Percentiles rank a stretch among this genome's conserved stretches.
phyloP scores from a whole-genome alignment of 1,140 invertebrate genomes.

The Mizuhopecten yessoensis region DNA sequence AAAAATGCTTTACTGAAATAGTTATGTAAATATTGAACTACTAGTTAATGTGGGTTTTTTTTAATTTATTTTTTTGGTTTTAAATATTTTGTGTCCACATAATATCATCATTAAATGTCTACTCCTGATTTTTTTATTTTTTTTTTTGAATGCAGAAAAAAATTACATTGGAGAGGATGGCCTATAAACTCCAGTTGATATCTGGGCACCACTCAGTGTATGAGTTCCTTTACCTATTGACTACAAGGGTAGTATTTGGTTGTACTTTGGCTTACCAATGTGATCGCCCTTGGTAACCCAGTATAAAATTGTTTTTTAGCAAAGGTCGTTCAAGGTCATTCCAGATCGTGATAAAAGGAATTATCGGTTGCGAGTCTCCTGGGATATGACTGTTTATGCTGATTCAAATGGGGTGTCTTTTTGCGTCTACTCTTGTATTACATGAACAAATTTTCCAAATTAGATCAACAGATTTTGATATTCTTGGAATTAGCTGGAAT shows the following conservation, averaged over 20 bases:
- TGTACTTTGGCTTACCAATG: not conserved
- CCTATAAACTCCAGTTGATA: too few relatives aligned
- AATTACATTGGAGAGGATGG: too few relatives aligned
- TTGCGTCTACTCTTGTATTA: not conserved
- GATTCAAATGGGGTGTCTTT: not conserved
- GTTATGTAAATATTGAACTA: too few relatives aligned
- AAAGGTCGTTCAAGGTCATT: not conserved
- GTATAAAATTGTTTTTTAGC: too few relatives aligned
- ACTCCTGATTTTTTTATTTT: too few relatives aligned
- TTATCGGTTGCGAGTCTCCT: not conserved
- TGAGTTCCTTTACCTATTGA: not conserved
- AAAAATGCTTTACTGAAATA: too few relatives aligned
- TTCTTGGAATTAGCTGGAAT: not conserved
- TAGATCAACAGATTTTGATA: constrained; percentile 29
- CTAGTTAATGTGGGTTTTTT: too few relatives aligned
- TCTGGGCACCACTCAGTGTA: not conserved
- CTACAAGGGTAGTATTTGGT: not conserved
- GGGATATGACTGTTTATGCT: not conserved
- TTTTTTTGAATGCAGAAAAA: too few relatives aligned
- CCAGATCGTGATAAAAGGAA: not conserved
- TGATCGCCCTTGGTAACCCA: not conserved
- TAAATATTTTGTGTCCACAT: too few relatives aligned
- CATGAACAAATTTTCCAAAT: not conserved
- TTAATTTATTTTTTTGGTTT: too few relatives aligned
- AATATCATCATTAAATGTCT: too few relatives aligned